These are phyloP conservation scores for Volucella bombylans DNA, from an alignment of 2,888 invertebrate genomes.

Conservation along the genomic window DNA sequence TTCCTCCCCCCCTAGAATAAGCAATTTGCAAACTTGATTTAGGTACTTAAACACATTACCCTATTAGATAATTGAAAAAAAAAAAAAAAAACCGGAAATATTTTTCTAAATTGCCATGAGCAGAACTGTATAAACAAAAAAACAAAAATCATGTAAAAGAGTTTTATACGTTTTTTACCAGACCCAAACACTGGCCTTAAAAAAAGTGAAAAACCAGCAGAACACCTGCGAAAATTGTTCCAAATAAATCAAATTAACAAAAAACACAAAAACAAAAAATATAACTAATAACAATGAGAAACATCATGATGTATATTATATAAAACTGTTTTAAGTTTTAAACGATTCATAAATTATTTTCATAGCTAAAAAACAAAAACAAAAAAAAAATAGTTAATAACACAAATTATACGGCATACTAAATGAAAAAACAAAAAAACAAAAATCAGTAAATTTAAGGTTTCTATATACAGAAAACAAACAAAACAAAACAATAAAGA, in stretches of 20 bases:
- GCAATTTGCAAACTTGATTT: constrained; percentile 59
- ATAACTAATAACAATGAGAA: constrained; percentile 48
- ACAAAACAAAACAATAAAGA: constrained; percentile 46
- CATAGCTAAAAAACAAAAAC: constrained; percentile 59
- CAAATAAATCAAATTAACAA: constrained; percentile 19
- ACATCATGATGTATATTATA: constrained; percentile 63
- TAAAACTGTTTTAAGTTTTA: constrained; percentile 78
- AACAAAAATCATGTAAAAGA: constrained; percentile 4
- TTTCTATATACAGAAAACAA: constrained; percentile 59
- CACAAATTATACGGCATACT: constrained; percentile 53
- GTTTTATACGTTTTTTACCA: constrained; percentile 65
- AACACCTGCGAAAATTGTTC: constrained; percentile 49
- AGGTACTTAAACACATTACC: constrained; percentile 65
- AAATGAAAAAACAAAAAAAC: constrained; percentile 18
- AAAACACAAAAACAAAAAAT: constrained; percentile 3
- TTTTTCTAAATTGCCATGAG: constrained; percentile 52
- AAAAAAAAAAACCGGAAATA: constrained; percentile 16
- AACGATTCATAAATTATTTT: constrained; percentile 71
- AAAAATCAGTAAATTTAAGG: constrained; percentile 53
- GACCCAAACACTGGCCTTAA: constrained; percentile 63
- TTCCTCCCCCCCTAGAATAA: constrained; percentile 41
- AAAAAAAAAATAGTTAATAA: constrained; percentile 57
- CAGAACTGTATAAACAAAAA: constrained; percentile 30
- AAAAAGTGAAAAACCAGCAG: constrained; percentile 25
- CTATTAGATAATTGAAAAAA: constrained; percentile 22